Conservation (phyloP, 2,113 vertebrate genomes). For the Danio rerio region DNA sequence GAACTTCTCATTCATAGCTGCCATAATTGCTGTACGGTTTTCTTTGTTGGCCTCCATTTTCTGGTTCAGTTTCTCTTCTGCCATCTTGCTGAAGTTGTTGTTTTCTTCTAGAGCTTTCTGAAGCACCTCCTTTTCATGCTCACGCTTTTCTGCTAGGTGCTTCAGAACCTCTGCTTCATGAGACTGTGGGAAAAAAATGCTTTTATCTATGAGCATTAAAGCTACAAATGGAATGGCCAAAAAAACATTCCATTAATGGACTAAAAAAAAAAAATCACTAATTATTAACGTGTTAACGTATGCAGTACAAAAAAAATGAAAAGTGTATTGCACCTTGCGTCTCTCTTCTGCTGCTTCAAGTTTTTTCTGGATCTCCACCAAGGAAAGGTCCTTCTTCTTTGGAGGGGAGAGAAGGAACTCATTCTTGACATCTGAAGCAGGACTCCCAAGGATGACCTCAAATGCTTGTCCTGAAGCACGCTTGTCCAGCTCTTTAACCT, state of each 20-base stretch:
- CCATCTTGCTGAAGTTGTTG: constrained; percentile 98
- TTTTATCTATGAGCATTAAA: not conserved
- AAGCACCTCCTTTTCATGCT: constrained; percentile 95
- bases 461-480: constrained; percentile 96
- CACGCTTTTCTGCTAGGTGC: constrained; percentile 94
- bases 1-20: constrained; percentile 95
- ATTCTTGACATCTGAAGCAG: constrained; percentile 82
- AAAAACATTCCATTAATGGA: too few species aligned
- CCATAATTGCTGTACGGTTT: constrained; percentile 93
- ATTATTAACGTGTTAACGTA: too few species aligned
- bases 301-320: not conserved
- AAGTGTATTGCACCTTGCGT: constrained; percentile 82
- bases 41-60: constrained; percentile 99
- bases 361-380: constrained; percentile 97
- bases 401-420: constrained; percentile 91
- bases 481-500: constrained; percentile 96
- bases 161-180: constrained; percentile 96
- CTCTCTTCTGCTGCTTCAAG: constrained; percentile 95
- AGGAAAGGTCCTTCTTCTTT: constrained; percentile 93
- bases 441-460: constrained; percentile 89
- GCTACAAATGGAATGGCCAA: not conserved
- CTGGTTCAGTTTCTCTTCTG: constrained; percentile 95
- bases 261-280: too few species aligned
- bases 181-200: constrained; percentile 74
- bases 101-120: constrained; percentile 96